A percentile compares a stretch with the other conserved stretches of the same genome.
Conservation (phyloP, 2,113 vertebrate species). For the Poeciliopsis occidentalis region DNA sequence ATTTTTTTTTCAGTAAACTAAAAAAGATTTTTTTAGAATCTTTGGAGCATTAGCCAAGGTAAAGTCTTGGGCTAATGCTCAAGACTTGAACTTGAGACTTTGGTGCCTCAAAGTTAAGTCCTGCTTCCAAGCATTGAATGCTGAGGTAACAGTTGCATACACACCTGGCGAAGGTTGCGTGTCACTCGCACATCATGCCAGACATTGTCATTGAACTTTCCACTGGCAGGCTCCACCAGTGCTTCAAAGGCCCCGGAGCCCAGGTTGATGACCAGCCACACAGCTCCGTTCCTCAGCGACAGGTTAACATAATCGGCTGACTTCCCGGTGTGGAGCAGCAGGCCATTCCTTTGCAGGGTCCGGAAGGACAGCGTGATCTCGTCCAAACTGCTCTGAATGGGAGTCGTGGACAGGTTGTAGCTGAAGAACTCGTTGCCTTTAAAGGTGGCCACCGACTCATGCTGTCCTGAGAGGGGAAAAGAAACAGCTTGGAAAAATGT, state of each 20-base stretch:
- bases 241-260: constrained; percentile 96
- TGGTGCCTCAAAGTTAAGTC: background rate
- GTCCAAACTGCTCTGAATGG: constrained; percentile 96
- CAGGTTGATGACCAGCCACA: constrained; percentile 96
- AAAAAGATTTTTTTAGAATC: no score
- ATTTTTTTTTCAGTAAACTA: no score
- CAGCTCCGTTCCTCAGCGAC: constrained; percentile 90
- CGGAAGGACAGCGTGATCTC: constrained; percentile 95
- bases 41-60: no score
- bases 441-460: constrained; percentile 93
- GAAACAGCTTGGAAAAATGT: constrained; percentile 40
- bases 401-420: constrained; percentile 94
- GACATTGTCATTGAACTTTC: constrained; percentile 92
- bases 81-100: no score
- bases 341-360: constrained; percentile 91
- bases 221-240: constrained; percentile 91
- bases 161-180: constrained; percentile 95
- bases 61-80: no score
- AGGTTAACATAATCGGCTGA: constrained; percentile 95
- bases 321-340: constrained; percentile 94
- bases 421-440: constrained; percentile 96
- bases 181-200: constrained; percentile 94
- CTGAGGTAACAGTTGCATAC: background rate
- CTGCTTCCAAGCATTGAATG: background rate
- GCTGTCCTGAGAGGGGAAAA: constrained; percentile 81